phyloP scores from a whole-genome alignment of 2,797 vertebrate genomes.

The Enteromius unitaeniatus region DNA sequence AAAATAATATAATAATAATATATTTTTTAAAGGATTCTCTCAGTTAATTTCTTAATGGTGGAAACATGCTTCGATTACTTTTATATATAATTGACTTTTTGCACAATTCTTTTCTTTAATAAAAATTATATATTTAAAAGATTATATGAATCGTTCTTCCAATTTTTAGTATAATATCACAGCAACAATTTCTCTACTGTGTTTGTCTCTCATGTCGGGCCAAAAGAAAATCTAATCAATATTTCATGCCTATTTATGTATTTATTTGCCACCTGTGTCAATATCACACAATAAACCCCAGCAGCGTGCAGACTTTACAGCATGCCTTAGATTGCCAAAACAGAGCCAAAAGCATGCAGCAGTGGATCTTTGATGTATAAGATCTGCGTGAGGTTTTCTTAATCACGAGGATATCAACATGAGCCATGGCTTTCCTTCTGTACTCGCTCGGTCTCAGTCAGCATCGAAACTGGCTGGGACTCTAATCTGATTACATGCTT shows the following conservation, averaged over 20 bases:
- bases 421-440: constrained; percentile 6
- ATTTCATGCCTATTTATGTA: not conserved
- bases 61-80: too few relatives aligned
- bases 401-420: constrained; percentile 34
- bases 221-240: not conserved
- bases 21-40: too few relatives aligned
- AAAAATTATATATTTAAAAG: too few relatives aligned
- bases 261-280: not conserved
- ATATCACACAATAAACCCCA: not conserved
- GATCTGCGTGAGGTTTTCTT: constrained; percentile 12
- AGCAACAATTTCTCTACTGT: not conserved
- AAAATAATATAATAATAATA: too few relatives aligned
- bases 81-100: too few relatives aligned
- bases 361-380: not conserved
- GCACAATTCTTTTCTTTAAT: too few relatives aligned
- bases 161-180: not conserved
- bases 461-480: constrained; percentile 29
- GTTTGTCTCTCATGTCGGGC: not conserved
- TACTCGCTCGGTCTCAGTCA: constrained; percentile 7
- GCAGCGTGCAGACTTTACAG: not conserved
- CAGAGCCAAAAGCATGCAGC: not conserved
- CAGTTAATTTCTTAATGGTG: too few relatives aligned
- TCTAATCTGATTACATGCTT: constrained; percentile 82
- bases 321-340: not conserved
- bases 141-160: not conserved